Conservation (phyloP, 2,888 invertebrate species). For the Malthinus flaveolus region DNA sequence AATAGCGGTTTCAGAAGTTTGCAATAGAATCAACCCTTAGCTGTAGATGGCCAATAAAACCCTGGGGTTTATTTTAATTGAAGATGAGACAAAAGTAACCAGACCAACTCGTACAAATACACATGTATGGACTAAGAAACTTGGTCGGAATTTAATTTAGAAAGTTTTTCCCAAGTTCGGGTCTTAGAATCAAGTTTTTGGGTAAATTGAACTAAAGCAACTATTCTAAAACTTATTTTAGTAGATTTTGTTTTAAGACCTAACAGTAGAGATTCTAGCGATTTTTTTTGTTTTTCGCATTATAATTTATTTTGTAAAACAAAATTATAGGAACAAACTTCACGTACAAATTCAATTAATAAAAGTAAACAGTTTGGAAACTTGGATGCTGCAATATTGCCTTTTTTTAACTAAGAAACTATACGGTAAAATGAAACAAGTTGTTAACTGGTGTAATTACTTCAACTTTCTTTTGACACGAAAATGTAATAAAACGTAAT, state of each 20-base stretch:
- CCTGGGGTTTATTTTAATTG: slow-evolving; percentile 32
- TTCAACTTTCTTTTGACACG: no score
- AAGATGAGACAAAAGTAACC: slow-evolving; percentile 33
- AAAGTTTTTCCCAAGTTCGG: slow-evolving; percentile 48
- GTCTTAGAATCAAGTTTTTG: slow-evolving; percentile 44
- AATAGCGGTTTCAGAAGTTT: slow-evolving; percentile 14
- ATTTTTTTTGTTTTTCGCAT: slow-evolving; percentile 19
- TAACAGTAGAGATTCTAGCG: slow-evolving; percentile 13
- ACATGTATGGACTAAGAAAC: slow-evolving; percentile 43
- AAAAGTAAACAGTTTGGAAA: no score
- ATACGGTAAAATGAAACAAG: no score
- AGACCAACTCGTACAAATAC: slow-evolving; percentile 36
- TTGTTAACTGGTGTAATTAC: no score
- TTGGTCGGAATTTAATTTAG: slow-evolving; percentile 49
- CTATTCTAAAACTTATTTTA: slow-evolving; percentile 49
- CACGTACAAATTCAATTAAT: no score
- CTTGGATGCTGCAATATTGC: no score
- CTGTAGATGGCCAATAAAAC: slow-evolving; percentile 14
- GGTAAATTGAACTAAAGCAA: slow-evolving; percentile 46
- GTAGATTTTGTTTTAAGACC: slow-evolving; percentile 26
- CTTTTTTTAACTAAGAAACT: no score
- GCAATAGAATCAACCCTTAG: slow-evolving; percentile 11
- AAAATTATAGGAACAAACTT: no score
- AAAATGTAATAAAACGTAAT: no score
- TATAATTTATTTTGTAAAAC: slow-evolving; percentile 6